These are phyloP conservation scores for Semicossyphus pulcher DNA, from an alignment of 2,113 vertebrate genomes.

Conservation along the genomic window DNA sequence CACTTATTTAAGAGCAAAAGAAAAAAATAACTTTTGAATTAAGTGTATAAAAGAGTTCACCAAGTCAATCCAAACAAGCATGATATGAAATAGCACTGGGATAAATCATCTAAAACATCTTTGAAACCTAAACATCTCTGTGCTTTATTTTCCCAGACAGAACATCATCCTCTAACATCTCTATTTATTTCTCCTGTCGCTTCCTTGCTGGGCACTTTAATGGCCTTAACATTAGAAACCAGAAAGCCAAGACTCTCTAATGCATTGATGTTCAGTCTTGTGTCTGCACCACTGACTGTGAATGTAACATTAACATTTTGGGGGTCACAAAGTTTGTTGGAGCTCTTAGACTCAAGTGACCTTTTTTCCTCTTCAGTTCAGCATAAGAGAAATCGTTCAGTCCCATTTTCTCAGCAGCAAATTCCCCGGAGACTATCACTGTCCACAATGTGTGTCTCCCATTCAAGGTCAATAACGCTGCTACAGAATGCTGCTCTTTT, in stretches of 20 bases:
- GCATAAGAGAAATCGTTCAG: constrained; percentile 18
- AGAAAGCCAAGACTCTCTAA: background rate
- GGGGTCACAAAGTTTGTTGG: constrained; percentile 32
- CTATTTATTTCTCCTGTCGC: background rate
- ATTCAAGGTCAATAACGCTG: constrained; percentile 31
- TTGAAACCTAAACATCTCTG: background rate
- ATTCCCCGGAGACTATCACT: constrained; percentile 16
- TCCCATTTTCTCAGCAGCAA: background rate
- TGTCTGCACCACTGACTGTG: constrained; percentile 12
- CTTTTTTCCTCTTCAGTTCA: constrained; percentile 28
- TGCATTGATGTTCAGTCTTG: background rate
- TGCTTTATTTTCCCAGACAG: background rate
- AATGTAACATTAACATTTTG: constrained; percentile 5
- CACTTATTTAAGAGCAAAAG: too few species aligned
- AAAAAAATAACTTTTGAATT: too few species aligned
- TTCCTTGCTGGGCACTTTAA: background rate
- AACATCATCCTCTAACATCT: background rate
- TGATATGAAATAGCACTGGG: background rate
- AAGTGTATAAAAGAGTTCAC: background rate
- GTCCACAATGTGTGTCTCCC: constrained; percentile 9
- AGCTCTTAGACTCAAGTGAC: constrained; percentile 20
- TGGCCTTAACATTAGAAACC: background rate
- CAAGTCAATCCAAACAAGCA: background rate
- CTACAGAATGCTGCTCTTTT: constrained; percentile 7
- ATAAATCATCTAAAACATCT: too few species aligned